Conservation (phyloP, 2,797 vertebrate species). For the Babyrousa celebensis region DNA sequence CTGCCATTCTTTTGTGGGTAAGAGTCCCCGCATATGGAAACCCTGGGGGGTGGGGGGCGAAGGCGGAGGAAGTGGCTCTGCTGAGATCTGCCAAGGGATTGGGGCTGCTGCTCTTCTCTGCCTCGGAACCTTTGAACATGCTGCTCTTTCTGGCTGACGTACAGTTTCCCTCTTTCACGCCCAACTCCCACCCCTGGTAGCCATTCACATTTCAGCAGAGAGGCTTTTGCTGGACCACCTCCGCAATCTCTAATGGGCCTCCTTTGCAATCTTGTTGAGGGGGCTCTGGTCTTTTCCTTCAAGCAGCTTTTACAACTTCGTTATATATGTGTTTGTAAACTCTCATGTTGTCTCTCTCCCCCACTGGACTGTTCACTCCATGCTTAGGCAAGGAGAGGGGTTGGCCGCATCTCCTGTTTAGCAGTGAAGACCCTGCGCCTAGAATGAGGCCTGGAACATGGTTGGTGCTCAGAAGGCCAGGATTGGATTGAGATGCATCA, state of each 20-base stretch:
- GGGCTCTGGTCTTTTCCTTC: not conserved
- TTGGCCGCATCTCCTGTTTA: not conserved
- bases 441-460: not conserved
- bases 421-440: not conserved
- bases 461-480: not conserved
- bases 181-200: not conserved
- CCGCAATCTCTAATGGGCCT: not conserved
- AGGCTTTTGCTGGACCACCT: not conserved
- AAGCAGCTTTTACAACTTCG: not conserved
- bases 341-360: not conserved
- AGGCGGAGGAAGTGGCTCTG: not conserved
- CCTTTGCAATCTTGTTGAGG: not conserved
- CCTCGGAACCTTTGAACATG: not conserved
- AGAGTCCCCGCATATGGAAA: not conserved
- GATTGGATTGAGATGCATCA: accelerated
- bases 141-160: not conserved
- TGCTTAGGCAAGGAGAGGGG: no score
- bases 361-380: no score
- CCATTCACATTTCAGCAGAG: not conserved
- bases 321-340: not conserved
- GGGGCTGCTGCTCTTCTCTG: not conserved
- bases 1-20: not conserved
- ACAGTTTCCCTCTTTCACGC: not conserved
- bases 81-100: not conserved
- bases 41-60: not conserved